Evolutionary conservation across 2,888 invertebrate species (phyloP).

Genomic region (Lathronympha strigana): DNA sequence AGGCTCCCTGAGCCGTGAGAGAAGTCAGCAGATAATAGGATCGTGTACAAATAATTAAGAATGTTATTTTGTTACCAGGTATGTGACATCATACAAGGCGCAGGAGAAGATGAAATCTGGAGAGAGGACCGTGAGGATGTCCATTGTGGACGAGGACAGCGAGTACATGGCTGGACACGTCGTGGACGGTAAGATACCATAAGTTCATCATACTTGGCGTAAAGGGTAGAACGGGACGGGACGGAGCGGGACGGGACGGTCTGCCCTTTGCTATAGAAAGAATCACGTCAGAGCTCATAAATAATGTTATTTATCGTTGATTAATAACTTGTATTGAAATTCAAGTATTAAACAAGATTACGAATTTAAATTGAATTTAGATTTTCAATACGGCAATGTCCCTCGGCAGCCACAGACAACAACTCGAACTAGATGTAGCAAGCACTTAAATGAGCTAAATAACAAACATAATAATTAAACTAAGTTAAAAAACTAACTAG

Average conservation of each 20-base stretch:
- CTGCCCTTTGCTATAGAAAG: too few relatives aligned
- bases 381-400: neutral
- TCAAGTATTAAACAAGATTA: constrained; percentile 3
- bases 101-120: constrained; percentile 88
- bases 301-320: too few relatives aligned
- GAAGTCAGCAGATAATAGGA: neutral
- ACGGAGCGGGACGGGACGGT: too few relatives aligned
- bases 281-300: too few relatives aligned
- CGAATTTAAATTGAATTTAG: constrained; percentile 3
- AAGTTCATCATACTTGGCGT: too few relatives aligned
- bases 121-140: constrained; percentile 85
- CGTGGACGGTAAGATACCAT: constrained; percentile 88
- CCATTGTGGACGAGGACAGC: constrained; percentile 86
- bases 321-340: too few relatives aligned
- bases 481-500: too few relatives aligned
- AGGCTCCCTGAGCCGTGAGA: too few relatives aligned
- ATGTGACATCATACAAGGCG: constrained; percentile 87
- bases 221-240: too few relatives aligned
- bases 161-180: constrained; percentile 91
- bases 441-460: too few relatives aligned
- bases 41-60: neutral
- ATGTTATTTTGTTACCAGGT: constrained; percentile 61
- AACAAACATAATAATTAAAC: too few relatives aligned
- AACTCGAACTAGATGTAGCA: neutral
- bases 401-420: neutral